Conservation (phyloP, 2,113 vertebrate genomes). For the Vicugna pacos region DNA sequence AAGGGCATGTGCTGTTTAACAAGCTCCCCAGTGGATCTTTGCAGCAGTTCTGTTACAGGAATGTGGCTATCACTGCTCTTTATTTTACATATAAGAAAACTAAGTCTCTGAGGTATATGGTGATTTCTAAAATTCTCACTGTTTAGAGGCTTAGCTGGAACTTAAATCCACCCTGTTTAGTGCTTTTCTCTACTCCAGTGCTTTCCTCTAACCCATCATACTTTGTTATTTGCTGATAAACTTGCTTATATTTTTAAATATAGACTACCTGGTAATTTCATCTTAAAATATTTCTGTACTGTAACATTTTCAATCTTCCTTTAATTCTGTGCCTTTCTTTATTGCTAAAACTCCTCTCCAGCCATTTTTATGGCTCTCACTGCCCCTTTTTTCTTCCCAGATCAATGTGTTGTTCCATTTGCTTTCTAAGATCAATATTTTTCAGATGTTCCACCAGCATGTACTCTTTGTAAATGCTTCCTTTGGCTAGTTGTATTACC, state of each 20-base stretch:
- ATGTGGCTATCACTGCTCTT: neutral
- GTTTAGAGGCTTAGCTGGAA: neutral
- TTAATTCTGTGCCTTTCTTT: slow-evolving; percentile 34
- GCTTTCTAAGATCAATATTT: slow-evolving; percentile 55
- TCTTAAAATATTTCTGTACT: neutral
- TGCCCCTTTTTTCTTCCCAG: neutral
- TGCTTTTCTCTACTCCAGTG: neutral
- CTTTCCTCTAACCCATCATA: neutral
- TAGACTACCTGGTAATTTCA: neutral
- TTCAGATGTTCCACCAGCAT: neutral
- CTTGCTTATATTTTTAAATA: slow-evolving; percentile 39
- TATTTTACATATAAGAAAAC: neutral
- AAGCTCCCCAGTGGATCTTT: neutral
- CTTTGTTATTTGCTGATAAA: neutral
- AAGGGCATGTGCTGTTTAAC: neutral
- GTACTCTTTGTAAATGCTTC: neutral
- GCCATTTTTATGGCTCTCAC: neutral
- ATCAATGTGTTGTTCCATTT: slow-evolving; percentile 59
- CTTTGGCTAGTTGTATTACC: neutral
- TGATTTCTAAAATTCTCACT: neutral
- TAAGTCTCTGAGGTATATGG: neutral
- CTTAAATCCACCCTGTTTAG: neutral
- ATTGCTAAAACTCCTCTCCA: neutral
- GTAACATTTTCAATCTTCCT: neutral
- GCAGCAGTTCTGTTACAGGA: neutral